Conservation (phyloP, 2,888 invertebrate genomes). For the Stenoptilia bipunctidactyla region DNA sequence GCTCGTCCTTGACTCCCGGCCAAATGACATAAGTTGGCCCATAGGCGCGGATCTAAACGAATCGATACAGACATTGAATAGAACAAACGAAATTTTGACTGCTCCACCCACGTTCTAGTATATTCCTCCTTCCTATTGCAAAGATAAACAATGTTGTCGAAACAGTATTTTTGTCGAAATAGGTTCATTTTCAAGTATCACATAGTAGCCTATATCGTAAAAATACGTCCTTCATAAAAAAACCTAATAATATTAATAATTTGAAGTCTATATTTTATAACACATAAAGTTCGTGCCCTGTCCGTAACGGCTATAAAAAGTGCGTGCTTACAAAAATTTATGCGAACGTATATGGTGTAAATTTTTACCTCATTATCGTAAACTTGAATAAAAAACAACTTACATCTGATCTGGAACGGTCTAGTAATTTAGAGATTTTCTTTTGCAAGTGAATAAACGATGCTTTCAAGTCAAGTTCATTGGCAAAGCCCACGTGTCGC, state of each 20-base stretch:
- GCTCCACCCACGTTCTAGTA: constrained; percentile 44
- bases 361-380: constrained; percentile 46
- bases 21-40: constrained; percentile 70
- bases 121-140: too few relatives aligned
- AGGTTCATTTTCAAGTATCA: too few relatives aligned
- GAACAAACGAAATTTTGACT: constrained; percentile 10
- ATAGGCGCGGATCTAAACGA: constrained; percentile 65
- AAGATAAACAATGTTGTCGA: too few relatives aligned
- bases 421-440: too few relatives aligned
- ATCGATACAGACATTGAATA: constrained; percentile 63
- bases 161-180: too few relatives aligned
- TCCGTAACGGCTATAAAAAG: constrained; percentile 43
- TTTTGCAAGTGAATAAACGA: too few relatives aligned
- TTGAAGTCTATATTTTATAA: constrained; percentile 33
- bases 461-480: constrained; percentile 48
- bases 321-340: constrained; percentile 46
- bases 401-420: constrained; percentile 9
- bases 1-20: constrained; percentile 67
- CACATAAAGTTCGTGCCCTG: constrained; percentile 40
- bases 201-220: not conserved
- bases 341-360: constrained; percentile 46
- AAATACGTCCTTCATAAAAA: not conserved
- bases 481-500: constrained; percentile 55
- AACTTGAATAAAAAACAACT: constrained; percentile 29
- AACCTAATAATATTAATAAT: constrained; percentile 39